A percentile compares a stretch with the other conserved stretches of the same genome.
Conservation (phyloP, 30 jellyfish, hydroid and myxozoan species). For the Aurelia sp. region DNA sequence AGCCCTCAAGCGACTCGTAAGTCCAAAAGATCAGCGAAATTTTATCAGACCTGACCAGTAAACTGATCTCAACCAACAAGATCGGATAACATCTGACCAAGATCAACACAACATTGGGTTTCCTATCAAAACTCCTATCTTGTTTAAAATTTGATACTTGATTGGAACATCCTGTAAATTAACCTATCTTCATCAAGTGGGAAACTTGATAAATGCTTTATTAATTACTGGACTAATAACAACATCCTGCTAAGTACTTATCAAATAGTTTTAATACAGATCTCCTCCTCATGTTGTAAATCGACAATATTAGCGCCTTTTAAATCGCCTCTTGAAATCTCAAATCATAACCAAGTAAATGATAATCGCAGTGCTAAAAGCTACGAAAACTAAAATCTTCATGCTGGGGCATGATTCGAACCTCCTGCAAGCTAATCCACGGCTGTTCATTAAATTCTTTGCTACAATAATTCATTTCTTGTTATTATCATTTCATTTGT, state of each 20-base stretch:
- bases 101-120: not conserved
- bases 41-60: conserved; percentile 1
- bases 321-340: not conserved
- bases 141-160: no score
- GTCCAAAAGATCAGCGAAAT: conserved; percentile 53
- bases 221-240: conserved; percentile 8
- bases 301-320: not conserved
- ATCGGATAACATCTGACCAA: not conserved
- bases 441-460: not conserved
- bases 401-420: not conserved
- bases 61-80: no score
- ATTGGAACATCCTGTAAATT: not conserved
- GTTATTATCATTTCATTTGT: no score
- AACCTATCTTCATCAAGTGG: not conserved
- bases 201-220: conserved; percentile 4
- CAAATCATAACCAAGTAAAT: no score
- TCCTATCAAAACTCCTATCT: no score
- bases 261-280: conserved; percentile 1
- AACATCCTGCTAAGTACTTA: conserved; percentile 36
- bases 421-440: not conserved
- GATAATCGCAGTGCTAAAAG: no score
- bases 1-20: not conserved
- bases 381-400: no score
- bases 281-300: not conserved
- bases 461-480: no score